Evolutionary conservation across 1,140 invertebrate genomes (phyloP), one percentile per base, ranked within the genome.

Genomic region (Tetramorium parvispinum): DNA sequence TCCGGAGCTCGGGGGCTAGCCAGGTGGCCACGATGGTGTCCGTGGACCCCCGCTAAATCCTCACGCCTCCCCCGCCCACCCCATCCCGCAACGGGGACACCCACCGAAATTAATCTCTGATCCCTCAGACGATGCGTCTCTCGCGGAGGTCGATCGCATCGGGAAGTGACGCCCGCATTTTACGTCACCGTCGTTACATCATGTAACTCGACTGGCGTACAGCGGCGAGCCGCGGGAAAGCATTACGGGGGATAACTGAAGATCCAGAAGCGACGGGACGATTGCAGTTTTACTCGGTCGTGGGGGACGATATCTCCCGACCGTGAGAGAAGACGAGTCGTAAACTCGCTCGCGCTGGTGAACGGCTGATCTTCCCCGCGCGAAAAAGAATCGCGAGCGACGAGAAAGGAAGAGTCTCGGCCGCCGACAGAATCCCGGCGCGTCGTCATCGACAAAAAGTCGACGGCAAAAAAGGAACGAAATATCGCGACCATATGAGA

Each of bases 1-100:
- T 89, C 85, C 79, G 79, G 68, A 40, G 43, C 79, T 82, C 79
- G 40, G 51, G 46, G 43, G 37, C 66, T 73, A 59, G 66, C 79
- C 79, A 82, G 61, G 32, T 61, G 63, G 46, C 77, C 49, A 24
- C 78, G 78, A 70, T 46, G 79, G 68, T 73, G 46, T 51, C 49
- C 53, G 57, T 76, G 24, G 59, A 63, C 49, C 57, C 61, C 63
- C 43, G 76, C 24, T 78, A 61, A 73, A 77, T 86, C 61, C 24
- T 40, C 59, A 65, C 46, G 75, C 70, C 68, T 66, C 51, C 53
- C 18, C 49, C 3, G 51, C 51, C 18, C 13, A 1, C 21, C 7
- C 27, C 27, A 5, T 49, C 3, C 49, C 32, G 21, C 6, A 3
- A 61, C 24, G 16, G 16, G n/a, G 11, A 10, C 4, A 10, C 7